phyloP scores from a whole-genome alignment of 2,888 invertebrate genomes.

The Aspidiotus destructor region DNA sequence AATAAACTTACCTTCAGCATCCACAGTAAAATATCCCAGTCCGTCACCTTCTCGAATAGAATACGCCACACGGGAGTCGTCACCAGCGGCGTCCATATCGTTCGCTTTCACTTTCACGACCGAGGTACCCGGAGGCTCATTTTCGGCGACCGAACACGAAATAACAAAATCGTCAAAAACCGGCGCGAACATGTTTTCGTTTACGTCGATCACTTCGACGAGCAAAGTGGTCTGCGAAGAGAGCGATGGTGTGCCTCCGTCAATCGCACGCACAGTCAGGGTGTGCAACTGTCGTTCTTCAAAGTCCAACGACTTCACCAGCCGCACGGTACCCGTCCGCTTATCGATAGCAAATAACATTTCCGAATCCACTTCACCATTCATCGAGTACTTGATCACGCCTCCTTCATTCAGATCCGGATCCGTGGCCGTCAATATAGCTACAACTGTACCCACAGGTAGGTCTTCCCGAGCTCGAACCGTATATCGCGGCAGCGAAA shows the following conservation, averaged over 20 bases:
- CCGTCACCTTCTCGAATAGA: slow-evolving; percentile 82
- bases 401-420: slow-evolving; percentile 78
- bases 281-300: slow-evolving; percentile 83
- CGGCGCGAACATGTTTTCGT: slow-evolving; percentile 81
- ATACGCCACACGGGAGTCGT: slow-evolving; percentile 74
- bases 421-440: slow-evolving; percentile 72
- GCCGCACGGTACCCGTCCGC: slow-evolving; percentile 74
- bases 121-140: slow-evolving; percentile 62
- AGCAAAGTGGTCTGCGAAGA: slow-evolving; percentile 69
- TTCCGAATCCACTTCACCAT: slow-evolving; percentile 52
- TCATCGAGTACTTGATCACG: slow-evolving; percentile 64
- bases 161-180: slow-evolving; percentile 71
- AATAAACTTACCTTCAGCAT: slow-evolving; percentile 42
- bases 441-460: slow-evolving; percentile 76
- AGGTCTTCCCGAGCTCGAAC: slow-evolving; percentile 86
- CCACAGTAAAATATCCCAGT: slow-evolving; percentile 82
- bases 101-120: slow-evolving; percentile 68
- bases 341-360: slow-evolving; percentile 69
- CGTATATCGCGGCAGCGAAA: slow-evolving; percentile 61
- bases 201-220: slow-evolving; percentile 84
- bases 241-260: slow-evolving; percentile 72
- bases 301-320: slow-evolving; percentile 69
- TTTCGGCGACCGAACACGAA: slow-evolving; percentile 66
- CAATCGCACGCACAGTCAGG: slow-evolving; percentile 71
- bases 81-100: slow-evolving; percentile 70